A percentile compares a stretch with the other conserved stretches of the same genome.
Evolutionary conservation across 2,113 vertebrate genomes (phyloP).

Genomic region (Smithornis capensis): DNA sequence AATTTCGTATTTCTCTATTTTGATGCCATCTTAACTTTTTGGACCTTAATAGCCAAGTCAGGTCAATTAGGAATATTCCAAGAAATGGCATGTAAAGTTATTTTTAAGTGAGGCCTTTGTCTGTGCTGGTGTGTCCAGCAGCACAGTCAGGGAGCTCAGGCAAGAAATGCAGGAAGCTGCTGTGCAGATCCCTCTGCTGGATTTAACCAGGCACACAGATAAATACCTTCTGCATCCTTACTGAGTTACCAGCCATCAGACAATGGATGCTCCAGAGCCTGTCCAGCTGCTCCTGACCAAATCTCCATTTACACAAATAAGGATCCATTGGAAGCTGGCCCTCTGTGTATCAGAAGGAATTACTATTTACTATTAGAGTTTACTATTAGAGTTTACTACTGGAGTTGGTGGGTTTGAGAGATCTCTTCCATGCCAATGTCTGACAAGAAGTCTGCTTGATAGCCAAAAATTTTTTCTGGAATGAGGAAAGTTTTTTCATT

Average conservation of each 20-base stretch:
- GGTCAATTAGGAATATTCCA: background rate
- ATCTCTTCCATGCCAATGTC: background rate
- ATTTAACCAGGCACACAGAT: background rate
- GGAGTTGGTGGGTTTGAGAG: background rate
- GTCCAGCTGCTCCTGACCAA: background rate
- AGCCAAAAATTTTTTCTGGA: background rate
- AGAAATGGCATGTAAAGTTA: background rate
- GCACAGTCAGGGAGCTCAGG: background rate
- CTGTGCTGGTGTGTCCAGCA: background rate
- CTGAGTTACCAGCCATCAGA: background rate
- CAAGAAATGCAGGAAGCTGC: background rate
- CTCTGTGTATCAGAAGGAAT: background rate
- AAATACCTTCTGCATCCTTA: background rate
- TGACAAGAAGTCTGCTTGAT: background rate
- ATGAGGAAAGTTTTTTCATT: background rate
- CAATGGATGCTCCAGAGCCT: background rate
- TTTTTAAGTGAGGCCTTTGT: background rate
- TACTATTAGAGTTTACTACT: background rate
- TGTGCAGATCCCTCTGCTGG: background rate
- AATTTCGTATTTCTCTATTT: background rate
- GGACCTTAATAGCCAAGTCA: background rate
- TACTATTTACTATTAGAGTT: background rate
- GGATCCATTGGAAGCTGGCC: background rate
- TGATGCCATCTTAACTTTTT: background rate
- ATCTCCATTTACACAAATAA: background rate